Evolutionary conservation across 2,797 vertebrate genomes (phyloP).

Genomic region (Acipenser ruthenus): DNA sequence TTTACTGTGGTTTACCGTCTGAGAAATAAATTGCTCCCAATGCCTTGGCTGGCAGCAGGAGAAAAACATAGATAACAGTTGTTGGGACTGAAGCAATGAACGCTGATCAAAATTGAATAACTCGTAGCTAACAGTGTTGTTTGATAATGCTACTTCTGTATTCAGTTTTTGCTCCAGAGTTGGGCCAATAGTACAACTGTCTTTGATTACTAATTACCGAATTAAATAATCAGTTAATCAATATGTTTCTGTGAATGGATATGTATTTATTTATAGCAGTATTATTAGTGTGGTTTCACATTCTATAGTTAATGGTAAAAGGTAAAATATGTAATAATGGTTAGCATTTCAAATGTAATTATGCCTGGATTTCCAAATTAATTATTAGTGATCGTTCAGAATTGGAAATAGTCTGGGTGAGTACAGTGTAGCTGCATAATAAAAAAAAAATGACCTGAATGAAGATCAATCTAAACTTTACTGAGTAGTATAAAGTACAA

Average conservation of each 20-base stretch:
- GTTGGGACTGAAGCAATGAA: not conserved
- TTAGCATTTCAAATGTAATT: no score
- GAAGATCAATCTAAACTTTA: no score
- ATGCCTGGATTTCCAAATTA: no score
- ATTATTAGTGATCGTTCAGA: no score
- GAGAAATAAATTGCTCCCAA: not conserved
- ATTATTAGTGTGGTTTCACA: no score
- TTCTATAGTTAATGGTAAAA: no score
- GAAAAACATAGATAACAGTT: not conserved
- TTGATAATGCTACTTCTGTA: not conserved
- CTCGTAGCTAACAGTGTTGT: not conserved
- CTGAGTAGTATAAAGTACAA: no score
- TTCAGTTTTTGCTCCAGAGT: not conserved
- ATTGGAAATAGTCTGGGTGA: no score
- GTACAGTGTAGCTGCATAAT: no score
- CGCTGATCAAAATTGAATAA: not conserved
- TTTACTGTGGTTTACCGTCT: conserved; percentile 9
- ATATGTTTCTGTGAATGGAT: not conserved
- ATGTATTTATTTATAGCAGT: no score
- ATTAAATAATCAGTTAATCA: not conserved
- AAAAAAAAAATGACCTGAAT: no score
- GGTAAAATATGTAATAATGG: no score
- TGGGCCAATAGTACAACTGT: not conserved
- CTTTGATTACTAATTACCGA: not conserved
- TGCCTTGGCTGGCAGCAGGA: not conserved